Conservation (phyloP, 2,888 invertebrate species). For the Lamproptera curius region DNA sequence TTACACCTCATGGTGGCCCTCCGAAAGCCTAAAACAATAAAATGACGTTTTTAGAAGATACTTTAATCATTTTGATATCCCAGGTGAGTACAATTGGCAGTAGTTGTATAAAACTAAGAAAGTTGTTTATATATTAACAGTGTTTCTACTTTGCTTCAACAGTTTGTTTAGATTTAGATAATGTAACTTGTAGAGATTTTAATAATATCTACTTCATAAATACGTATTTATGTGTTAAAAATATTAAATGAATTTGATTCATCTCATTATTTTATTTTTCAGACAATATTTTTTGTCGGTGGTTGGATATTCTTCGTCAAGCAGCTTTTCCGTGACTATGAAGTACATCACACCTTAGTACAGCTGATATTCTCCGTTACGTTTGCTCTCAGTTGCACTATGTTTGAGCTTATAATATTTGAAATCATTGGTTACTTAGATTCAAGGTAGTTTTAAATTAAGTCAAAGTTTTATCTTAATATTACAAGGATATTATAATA, state of each 20-base stretch:
- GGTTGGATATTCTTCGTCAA: conserved; percentile 99
- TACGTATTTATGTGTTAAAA: too few relatives aligned
- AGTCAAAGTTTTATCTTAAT: too few relatives aligned
- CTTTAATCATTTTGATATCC: conserved; percentile 88
- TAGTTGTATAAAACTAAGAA: too few relatives aligned
- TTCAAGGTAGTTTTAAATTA: conserved; percentile 81
- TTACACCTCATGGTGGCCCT: too few relatives aligned
- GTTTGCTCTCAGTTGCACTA: conserved; percentile 97
- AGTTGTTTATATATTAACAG: too few relatives aligned
- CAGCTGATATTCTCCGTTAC: conserved; percentile 97
- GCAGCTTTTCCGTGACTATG: conserved; percentile 97
- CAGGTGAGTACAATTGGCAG: conserved; percentile 83
- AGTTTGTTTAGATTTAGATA: neutral
- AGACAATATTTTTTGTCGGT: conserved; percentile 96
- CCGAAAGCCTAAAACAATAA: conserved; percentile 22
- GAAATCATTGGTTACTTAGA: conserved; percentile 97
- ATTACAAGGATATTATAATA: too few relatives aligned
- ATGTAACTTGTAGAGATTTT: neutral
- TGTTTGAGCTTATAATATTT: conserved; percentile 99
- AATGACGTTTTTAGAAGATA: conserved; percentile 92
- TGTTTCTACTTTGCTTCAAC: too few relatives aligned
- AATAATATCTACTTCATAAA: neutral
- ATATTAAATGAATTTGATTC: too few relatives aligned
- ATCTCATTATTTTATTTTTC: conserved; percentile 49
- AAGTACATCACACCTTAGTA: conserved; percentile 95